These are phyloP conservation scores for Dolichoris vasculosae DNA, from an alignment of 1,140 invertebrate species.

Conservation along the genomic window DNA sequence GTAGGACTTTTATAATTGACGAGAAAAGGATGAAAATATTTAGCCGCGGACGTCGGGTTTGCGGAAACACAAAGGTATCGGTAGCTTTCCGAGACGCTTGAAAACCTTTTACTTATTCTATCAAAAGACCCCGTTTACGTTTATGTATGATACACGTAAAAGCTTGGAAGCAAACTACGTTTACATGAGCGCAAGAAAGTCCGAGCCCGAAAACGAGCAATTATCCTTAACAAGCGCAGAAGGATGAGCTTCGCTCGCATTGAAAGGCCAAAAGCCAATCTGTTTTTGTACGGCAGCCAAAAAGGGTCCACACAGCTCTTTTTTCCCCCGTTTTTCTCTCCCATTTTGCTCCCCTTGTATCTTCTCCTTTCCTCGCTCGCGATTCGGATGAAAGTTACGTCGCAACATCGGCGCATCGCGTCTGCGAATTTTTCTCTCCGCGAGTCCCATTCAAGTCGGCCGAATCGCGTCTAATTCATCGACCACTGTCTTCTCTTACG, in stretches of 20 bases:
- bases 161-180: constrained; percentile 1
- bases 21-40: background rate
- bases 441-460: constrained; percentile 6
- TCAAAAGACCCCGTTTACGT: background rate
- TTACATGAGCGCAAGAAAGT: background rate
- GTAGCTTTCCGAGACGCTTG: background rate
- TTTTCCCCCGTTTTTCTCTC: too few species aligned
- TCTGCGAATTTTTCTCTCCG: constrained; percentile 32
- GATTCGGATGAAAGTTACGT: background rate
- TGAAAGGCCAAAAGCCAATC: constrained; percentile 29
- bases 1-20: too few species aligned
- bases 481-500: constrained; percentile 31
- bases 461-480: constrained; percentile 48
- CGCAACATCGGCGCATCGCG: background rate
- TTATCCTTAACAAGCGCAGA: constrained; percentile 44
- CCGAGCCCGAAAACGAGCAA: constrained; percentile 25
- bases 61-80: background rate
- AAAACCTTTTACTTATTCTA: background rate
- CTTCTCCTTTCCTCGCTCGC: background rate
- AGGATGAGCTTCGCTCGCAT: constrained; percentile 4
- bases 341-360: background rate
- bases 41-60: too few species aligned
- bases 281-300: background rate
- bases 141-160: background rate
- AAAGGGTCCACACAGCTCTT: constrained; percentile 6